phyloP scores from a whole-genome alignment of 2,113 vertebrate species.

The Pterocles gutturalis region DNA sequence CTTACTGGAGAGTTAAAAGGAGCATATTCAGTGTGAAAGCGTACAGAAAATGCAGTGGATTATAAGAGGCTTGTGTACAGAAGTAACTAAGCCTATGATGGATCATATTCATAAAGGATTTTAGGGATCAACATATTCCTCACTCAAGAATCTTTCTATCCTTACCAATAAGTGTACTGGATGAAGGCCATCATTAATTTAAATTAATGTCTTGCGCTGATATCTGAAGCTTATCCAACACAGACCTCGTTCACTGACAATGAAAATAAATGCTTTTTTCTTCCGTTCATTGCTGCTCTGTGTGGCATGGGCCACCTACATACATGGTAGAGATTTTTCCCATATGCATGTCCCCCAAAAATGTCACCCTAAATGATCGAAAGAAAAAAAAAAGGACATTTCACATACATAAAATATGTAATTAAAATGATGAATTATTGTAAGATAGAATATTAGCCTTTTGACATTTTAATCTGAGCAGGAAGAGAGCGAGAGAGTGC shows the following conservation, averaged over 20 bases:
- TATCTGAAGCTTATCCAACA: conserved; percentile 50
- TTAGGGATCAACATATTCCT: conserved; percentile 7
- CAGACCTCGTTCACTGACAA: not conserved
- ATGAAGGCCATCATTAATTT: conserved; percentile 50
- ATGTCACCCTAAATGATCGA: conserved; percentile 61
- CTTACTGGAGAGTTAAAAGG: not conserved
- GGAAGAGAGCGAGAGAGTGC: conserved; percentile 71
- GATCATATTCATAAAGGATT: conserved; percentile 60
- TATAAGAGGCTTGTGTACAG: conserved; percentile 41
- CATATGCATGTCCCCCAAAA: conserved; percentile 8
- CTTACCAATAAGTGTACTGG: not conserved
- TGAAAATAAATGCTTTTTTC: conserved; percentile 28
- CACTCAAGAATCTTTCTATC: not conserved
- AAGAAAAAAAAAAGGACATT: conserved; percentile 71
- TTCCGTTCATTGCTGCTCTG: not conserved
- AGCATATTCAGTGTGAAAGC: not conserved
- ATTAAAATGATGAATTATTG: conserved; percentile 89
- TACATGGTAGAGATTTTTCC: not conserved
- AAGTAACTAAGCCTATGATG: conserved; percentile 40
- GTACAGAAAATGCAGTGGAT: not conserved
- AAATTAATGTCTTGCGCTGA: conserved; percentile 30
- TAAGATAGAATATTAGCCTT: conserved; percentile 89
- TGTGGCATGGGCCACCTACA: not conserved
- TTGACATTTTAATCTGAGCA: conserved; percentile 88
- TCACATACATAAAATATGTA: conserved; percentile 83